Evolutionary conservation across 2,797 vertebrate species (phyloP).

Genomic region (Lepilemur septentrionalis): DNA sequence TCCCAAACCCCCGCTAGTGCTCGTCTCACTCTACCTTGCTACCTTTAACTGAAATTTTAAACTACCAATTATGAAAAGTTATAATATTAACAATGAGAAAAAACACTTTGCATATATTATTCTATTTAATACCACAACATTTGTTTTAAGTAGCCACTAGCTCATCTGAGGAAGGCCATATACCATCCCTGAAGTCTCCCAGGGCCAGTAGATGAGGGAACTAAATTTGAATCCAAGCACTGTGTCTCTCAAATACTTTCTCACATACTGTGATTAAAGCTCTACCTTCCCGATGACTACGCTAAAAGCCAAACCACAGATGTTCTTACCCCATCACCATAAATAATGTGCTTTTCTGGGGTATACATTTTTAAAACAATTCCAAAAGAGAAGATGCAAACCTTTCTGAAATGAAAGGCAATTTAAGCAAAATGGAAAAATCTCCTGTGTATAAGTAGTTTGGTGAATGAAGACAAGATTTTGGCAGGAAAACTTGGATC

Average conservation of each 20-base stretch:
- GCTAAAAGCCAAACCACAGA: background rate
- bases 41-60: background rate
- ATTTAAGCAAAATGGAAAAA: slow-evolving; percentile 50
- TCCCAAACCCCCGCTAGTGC: background rate
- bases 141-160: background rate
- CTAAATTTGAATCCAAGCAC: background rate
- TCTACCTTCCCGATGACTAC: background rate
- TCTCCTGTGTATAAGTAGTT: slow-evolving; percentile 5
- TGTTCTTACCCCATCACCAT: background rate
- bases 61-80: background rate
- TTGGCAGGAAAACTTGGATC: slow-evolving; percentile 5
- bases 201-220: background rate
- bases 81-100: background rate
- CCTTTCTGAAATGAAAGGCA: background rate
- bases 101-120: background rate
- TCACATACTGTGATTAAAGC: background rate
- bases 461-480: slow-evolving; percentile 4
- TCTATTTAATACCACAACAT: background rate
- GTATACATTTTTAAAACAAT: background rate
- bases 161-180: background rate
- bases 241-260: background rate
- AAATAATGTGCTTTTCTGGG: slow-evolving; percentile 30
- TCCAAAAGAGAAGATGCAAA: background rate
- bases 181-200: background rate
- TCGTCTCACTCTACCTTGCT: background rate